These are phyloP conservation scores for Pelecanus crispus DNA, from an alignment of 2,113 vertebrate genomes.

Conservation along the genomic window DNA sequence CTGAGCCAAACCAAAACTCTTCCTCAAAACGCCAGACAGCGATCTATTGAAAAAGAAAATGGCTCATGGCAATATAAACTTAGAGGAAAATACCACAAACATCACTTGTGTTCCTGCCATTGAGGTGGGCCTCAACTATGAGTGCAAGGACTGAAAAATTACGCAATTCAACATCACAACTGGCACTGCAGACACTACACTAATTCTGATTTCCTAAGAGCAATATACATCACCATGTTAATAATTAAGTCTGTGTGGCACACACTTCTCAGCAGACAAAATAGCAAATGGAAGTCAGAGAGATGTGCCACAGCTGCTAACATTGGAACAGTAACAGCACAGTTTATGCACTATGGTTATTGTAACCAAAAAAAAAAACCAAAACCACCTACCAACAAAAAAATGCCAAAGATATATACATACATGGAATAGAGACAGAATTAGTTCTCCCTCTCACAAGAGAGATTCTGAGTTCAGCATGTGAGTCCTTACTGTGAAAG, in stretches of 20 bases:
- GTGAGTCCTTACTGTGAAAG: background rate
- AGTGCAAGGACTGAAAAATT: background rate
- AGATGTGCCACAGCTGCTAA: conserved; percentile 10
- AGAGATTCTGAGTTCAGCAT: background rate
- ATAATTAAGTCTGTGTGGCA: background rate
- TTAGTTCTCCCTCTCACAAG: background rate
- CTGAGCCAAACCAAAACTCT: background rate
- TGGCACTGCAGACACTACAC: background rate
- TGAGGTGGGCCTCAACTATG: background rate
- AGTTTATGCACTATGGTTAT: background rate
- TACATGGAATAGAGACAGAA: background rate
- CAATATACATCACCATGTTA: background rate
- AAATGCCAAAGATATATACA: background rate
- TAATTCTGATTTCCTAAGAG: background rate
- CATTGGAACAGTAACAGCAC: background rate
- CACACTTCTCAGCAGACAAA: background rate
- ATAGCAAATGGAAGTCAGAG: background rate
- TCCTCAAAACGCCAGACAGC: background rate
- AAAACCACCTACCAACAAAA: background rate
- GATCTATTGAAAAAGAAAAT: background rate
- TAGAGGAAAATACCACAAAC: background rate
- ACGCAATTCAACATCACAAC: background rate
- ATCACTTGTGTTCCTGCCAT: background rate
- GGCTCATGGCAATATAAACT: background rate
- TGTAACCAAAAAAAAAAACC: background rate